These are phyloP conservation scores for Deroptyus accipitrinus DNA, from an alignment of 2,113 vertebrate genomes.

Conservation along the genomic window DNA sequence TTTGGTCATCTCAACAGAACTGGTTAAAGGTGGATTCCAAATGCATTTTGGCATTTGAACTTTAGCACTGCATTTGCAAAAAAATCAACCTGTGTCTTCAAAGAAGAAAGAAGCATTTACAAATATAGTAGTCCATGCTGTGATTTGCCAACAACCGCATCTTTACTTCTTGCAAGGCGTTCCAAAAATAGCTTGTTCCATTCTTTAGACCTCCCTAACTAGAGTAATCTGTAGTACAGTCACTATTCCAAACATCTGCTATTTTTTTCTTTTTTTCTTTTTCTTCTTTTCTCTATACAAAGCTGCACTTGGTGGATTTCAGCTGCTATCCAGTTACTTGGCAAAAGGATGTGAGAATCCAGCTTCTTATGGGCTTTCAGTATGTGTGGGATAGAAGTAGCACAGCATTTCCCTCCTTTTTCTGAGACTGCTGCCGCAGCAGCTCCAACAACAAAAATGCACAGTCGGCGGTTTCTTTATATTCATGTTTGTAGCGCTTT, in stretches of 20 bases:
- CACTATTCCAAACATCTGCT: conserved; percentile 17
- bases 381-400: background rate
- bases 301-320: conserved; percentile 38
- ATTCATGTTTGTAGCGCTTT: conserved; percentile 60
- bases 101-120: background rate
- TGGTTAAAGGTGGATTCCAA: background rate
- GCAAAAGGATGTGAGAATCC: conserved; percentile 33
- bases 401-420: conserved; percentile 27
- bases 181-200: background rate
- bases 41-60: background rate
- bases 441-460: conserved; percentile 57
- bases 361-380: conserved; percentile 36
- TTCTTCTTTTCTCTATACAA: background rate
- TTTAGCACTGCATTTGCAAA: background rate
- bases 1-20: background rate
- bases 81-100: background rate
- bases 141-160: background rate
- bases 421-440: conserved; percentile 19
- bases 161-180: background rate
- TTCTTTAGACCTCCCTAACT: background rate
- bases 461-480: conserved; percentile 62
- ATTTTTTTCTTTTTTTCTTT: background rate
- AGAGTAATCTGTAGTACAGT: background rate
- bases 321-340: conserved; percentile 48
- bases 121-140: background rate